Base-by-base conservation (phyloP, 2,113 vertebrate genomes). In the Monarcha castaneiventris region DNA sequence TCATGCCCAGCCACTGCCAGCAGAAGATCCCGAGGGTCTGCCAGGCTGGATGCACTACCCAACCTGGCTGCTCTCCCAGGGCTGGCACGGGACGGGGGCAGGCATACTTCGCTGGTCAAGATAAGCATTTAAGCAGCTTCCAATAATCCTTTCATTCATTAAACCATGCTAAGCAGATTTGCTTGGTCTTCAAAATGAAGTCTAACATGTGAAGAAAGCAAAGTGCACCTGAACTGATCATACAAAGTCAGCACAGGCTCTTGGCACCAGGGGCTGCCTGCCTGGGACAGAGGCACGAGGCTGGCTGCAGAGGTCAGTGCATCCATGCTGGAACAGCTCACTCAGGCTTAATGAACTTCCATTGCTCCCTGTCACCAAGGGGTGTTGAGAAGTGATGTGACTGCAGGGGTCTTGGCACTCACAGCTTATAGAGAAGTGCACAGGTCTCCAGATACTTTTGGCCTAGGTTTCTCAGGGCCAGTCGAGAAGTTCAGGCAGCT, bases 271-370 rank as follows among this genome's bases (percentile, higher is more conserved):
- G 21, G 39, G 35, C 11, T 0, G 0, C 51, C 75, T 58, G 41
- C 27, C 41, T 29, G 5, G 30, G 14, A 41, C 13, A 3, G 4
- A 79, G 32, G 56, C 32, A 48, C 0, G 0, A 64, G 72, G 46
- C 35, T 55, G 55, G 26, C 66, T 51, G 48, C 85, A 37, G 72
- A 26, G 35, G 35, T 17, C 52, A 48, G 4, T 1, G 0, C 10
- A 54, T 63, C 48, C 3, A 1, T 55, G 54, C 32, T 56, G 73
- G 21, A 30, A 26, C 2, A 3, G 16, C 26, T 77, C 41, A 30
- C 2, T 0, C 0, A 3, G 39, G 30, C 25, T 69, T 69, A 22
- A 44, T 4, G 13, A 69, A 22, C 0, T 6, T 37, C 67, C n/a
- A 13, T 32, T 18, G 3, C 9, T 18, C 37, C 10, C 29, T 1